Percentiles rank a stretch among this genome's conserved stretches.
Conservation (phyloP, 2,113 vertebrate species). For the Cariama cristata region DNA sequence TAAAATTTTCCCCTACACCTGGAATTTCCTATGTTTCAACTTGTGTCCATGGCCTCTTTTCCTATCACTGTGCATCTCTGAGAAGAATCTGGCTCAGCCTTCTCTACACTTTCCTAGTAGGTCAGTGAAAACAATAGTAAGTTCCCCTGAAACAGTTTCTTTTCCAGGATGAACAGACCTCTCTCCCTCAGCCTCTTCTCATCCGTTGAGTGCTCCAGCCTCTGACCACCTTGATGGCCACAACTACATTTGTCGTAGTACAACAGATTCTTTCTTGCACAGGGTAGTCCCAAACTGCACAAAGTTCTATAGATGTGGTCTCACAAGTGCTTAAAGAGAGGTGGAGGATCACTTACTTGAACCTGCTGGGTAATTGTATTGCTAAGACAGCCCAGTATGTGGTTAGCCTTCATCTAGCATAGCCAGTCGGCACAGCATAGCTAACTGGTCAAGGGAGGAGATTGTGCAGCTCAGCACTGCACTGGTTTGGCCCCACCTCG, state of each 20-base stretch:
- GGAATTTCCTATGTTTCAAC: background rate
- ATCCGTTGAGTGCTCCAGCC: background rate
- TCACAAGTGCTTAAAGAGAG: background rate
- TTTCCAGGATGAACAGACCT: background rate
- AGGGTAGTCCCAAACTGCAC: background rate
- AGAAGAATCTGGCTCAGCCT: background rate
- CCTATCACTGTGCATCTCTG: background rate
- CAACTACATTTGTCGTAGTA: background rate
- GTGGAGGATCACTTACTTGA: background rate
- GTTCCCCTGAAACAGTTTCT: background rate
- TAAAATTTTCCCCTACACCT: background rate
- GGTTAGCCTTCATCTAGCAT: background rate
- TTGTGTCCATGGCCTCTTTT: background rate
- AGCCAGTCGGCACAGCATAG: background rate
- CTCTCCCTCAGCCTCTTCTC: background rate
- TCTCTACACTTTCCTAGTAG: background rate
- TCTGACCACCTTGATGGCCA: background rate
- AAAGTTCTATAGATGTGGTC: background rate
- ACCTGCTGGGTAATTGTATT: background rate
- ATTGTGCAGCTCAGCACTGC: background rate
- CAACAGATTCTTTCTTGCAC: background rate
- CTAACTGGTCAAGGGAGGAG: too few relatives aligned
- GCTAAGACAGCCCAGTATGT: background rate
- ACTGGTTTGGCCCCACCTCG: background rate
- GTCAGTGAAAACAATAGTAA: background rate